These are phyloP conservation scores for Drosophila trapezifrons DNA, from an alignment of 1,140 invertebrate species.

Conservation along the genomic window DNA sequence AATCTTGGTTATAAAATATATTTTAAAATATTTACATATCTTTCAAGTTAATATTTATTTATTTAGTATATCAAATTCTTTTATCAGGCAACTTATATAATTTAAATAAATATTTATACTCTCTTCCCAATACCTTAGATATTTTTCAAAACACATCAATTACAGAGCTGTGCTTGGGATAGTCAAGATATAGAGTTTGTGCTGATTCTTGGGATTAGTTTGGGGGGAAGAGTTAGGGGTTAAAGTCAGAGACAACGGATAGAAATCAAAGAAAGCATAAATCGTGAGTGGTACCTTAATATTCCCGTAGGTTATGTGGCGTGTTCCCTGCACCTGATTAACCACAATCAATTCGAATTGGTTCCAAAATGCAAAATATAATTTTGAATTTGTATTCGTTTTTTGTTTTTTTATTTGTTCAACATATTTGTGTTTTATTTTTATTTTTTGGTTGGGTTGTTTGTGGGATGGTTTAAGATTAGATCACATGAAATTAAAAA, in stretches of 20 bases:
- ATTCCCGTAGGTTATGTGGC: slow-evolving; percentile 84
- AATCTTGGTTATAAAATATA: neutral
- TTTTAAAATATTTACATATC: too few species aligned
- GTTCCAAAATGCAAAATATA: slow-evolving; percentile 65
- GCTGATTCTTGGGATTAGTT: slow-evolving; percentile 23
- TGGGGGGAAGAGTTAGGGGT: slow-evolving; percentile 6
- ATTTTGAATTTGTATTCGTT: slow-evolving; percentile 57
- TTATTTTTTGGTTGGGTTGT: slow-evolving; percentile 40
- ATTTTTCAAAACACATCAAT: slow-evolving; percentile 13
- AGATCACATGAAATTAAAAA: slow-evolving; percentile 77
- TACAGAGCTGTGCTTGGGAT: slow-evolving; percentile 21
- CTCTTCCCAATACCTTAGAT: neutral
- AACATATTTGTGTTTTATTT: slow-evolving; percentile 50
- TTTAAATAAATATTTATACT: neutral
- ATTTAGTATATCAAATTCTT: too few species aligned
- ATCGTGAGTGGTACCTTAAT: slow-evolving; percentile 83
- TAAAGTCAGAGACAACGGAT: slow-evolving; percentile 21
- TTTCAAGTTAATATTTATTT: too few species aligned
- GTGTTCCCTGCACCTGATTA: slow-evolving; percentile 84
- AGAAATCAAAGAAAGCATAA: slow-evolving; percentile 79
- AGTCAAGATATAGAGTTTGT: slow-evolving; percentile 12
- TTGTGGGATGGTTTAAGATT: slow-evolving; percentile 51
- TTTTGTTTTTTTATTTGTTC: slow-evolving; percentile 41
- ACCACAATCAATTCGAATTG: slow-evolving; percentile 61
- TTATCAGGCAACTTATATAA: neutral